These are phyloP conservation scores for Salvelinus alpinus DNA, from an alignment of 2,113 vertebrate genomes.

Conservation along the genomic window DNA sequence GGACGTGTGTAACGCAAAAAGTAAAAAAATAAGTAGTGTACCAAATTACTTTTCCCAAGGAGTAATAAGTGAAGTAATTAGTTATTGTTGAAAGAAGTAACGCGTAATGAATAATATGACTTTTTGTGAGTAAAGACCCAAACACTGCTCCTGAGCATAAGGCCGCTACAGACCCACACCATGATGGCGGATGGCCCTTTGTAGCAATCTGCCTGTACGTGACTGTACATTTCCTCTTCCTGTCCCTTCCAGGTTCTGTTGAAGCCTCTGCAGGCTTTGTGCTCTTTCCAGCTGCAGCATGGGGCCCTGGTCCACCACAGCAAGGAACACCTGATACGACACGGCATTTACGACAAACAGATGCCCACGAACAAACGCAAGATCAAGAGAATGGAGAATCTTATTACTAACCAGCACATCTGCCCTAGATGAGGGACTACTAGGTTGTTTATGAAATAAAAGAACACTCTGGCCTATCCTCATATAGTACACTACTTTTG, in stretches of 20 bases:
- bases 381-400: conserved; percentile 93
- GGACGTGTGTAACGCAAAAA: too few relatives aligned
- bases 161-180: conserved; percentile 81
- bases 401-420: conserved; percentile 86
- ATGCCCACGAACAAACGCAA: conserved; percentile 98
- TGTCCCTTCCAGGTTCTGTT: conserved; percentile 83
- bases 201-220: background rate
- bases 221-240: conserved; percentile 54
- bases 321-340: conserved; percentile 93
- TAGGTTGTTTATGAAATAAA: background rate
- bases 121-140: too few relatives aligned
- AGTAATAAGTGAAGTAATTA: too few relatives aligned
- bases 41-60: too few relatives aligned
- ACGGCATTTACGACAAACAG: conserved; percentile 90
- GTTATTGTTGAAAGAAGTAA: too few relatives aligned
- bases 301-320: conserved; percentile 95
- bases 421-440: conserved; percentile 70
- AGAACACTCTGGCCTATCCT: background rate
- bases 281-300: conserved; percentile 94
- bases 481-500: too few relatives aligned
- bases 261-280: conserved; percentile 89
- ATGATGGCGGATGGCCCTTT: background rate
- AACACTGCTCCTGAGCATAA: conserved; percentile 74
- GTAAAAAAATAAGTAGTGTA: too few relatives aligned
- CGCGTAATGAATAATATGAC: too few relatives aligned